Evolutionary conservation across 92 coral and sea anemone genomes (phyloP).

Genomic region (Phenganax stokvisi): DNA sequence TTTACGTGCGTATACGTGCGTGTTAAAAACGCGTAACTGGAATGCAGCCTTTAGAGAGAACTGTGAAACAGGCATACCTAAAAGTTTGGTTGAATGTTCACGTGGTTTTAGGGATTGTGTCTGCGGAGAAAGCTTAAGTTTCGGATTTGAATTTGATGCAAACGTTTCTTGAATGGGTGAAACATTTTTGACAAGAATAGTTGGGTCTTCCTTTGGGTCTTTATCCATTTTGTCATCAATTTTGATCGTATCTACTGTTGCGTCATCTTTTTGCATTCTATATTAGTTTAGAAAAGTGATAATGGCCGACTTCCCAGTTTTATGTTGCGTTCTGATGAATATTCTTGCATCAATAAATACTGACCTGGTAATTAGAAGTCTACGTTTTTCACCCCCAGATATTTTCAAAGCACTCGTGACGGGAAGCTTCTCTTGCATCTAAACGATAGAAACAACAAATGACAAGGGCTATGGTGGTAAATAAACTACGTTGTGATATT

Average conservation of each 20-base stretch:
- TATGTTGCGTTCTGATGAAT: background rate
- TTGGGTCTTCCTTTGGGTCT: background rate
- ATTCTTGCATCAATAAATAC: background rate
- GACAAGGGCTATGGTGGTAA: background rate
- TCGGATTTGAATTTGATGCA: background rate
- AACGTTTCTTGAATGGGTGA: background rate
- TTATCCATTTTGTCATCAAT: background rate
- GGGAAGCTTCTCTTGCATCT: background rate
- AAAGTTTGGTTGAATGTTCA: background rate
- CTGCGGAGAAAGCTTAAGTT: background rate
- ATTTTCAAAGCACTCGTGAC: background rate
- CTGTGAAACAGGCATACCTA: background rate
- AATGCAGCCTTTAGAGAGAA: background rate
- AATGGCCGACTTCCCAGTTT: background rate
- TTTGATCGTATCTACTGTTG: conserved; percentile 7
- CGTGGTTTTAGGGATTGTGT: background rate
- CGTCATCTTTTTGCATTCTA: conserved; percentile 11
- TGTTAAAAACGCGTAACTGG: background rate
- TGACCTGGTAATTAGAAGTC: background rate
- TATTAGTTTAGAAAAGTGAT: background rate
- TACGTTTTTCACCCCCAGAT: background rate
- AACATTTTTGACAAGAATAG: background rate
- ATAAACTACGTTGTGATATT: background rate
- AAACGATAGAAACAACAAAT: background rate
- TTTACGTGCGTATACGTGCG: background rate